Base-by-base conservation (phyloP, 2,797 vertebrate species). In the Melanotaenia parkinsoni region DNA sequence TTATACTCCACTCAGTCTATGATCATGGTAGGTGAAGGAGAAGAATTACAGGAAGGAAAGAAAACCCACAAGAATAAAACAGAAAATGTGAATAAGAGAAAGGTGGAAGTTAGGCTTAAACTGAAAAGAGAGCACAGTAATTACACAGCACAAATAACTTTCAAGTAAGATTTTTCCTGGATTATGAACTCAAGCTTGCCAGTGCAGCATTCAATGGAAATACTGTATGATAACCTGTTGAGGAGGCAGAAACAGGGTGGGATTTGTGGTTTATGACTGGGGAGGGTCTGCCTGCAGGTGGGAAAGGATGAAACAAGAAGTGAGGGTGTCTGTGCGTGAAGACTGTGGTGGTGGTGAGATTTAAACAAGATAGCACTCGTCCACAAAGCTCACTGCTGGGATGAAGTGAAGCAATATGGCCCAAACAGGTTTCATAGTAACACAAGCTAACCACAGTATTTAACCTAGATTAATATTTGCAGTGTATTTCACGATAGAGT, bases 321-420 rank as follows among this genome's bases (percentile, higher is more conserved):
- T 58, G 65, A 65, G 81, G 70, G 76, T 72, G 24, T 72, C 56
- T 77, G 47, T 67, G 70, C 40, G 74, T 75, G 32, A 74, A 58
- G 32, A 57, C 38, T 1, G 63, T 32, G n/a, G 63, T 57, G 57
- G 38, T 58, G 37, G 59, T 16, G 43, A 72, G 74, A 80, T 72
- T 84, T 73, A 63, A 90, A 90, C 92, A 93, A 91, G 93, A 94
- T 85, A 80, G 72, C 67, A 85, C 92, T 87, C 78, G 86, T 77
- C 74, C 54, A 65, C 58, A 60, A 77, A 81, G 67, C 72, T 64
- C 14, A 28, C 67, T 67, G 76, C 43, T 1, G 33, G 74, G 80
- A 70, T 87, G 67, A 89, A 83, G 74, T 38, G 33, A 85, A 81
- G 81, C 57, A 43, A 84, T 63, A 50, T n/a, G 35, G 72, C 67